Evolutionary conservation across 2,113 vertebrate genomes (phyloP), one percentile per base, ranked within the genome.

Genomic region (Podarcis cretensis): DNA sequence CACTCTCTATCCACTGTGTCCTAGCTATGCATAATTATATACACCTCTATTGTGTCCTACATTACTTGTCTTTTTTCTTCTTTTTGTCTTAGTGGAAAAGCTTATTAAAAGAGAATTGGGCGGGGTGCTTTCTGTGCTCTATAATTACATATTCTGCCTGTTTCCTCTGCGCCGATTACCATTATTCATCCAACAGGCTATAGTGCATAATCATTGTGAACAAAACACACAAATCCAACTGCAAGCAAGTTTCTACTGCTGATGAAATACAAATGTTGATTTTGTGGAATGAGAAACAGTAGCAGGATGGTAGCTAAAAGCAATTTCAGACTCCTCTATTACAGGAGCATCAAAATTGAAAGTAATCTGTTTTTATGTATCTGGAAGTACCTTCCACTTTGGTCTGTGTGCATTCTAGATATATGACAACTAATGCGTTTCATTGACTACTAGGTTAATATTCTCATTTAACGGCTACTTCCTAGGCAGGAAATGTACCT

Each of bases 311-410:
- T 59, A 86, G 37, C 30, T 80, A 69, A 84, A 89, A 85, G 79
- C 71, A 86, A 59, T 90, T 82, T 77, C 79, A 77, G 71, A 18
- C 9, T 20, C 79, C 16, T 12, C 37, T 82, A 82, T 82, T 76
- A 82, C 43, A 37, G 2, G 63, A 66, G 86, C 57, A 85, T 76
- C 6, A 54, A 76, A 83, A 75, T 40, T 54, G 78, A 90, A 86
- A 81, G 71, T 82, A 82, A 86, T 90, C 79, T 90, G 8, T 59
- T 86, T 83, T 90, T 86, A 68, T 82, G 71, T 69, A 86, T 83
- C 86, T 69, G n/a, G 6, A 86, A 82, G 1, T 68, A 81, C 37
- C 37, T 89, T 86, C 69, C 59, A 86, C 86, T 89, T 86, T 23
- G 35, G 37, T 14, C 6, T 69, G 40, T n/a, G 4, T 14, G 32